These are phyloP conservation scores for Limulus polyphemus DNA, from an alignment of 2,888 invertebrate genomes.

Conservation along the genomic window DNA sequence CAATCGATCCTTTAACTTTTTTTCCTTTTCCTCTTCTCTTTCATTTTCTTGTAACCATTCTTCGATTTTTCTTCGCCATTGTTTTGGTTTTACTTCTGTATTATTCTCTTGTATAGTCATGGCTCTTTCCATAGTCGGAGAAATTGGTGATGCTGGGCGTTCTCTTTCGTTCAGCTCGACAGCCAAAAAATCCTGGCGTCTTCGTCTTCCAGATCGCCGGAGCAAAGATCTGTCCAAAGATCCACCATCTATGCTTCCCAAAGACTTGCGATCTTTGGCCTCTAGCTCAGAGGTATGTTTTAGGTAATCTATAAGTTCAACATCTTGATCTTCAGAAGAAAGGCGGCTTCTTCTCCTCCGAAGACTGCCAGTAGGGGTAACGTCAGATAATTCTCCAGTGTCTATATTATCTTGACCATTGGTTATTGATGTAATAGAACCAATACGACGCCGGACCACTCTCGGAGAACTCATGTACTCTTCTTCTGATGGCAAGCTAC, in stretches of 20 bases:
- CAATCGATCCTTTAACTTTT: constrained; percentile 15
- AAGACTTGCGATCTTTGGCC: constrained; percentile 49
- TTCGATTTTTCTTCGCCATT: constrained; percentile 81
- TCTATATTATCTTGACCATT: constrained; percentile 19
- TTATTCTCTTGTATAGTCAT: constrained; percentile 9
- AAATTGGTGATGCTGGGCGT: constrained; percentile 28
- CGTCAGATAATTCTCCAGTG: constrained; percentile 44
- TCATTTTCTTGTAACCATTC: constrained; percentile 81
- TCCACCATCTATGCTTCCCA: constrained; percentile 39
- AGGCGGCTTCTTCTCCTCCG: constrained; percentile 60
- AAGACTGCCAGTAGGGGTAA: constrained; percentile 78
- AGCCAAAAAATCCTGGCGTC: constrained; percentile 55
- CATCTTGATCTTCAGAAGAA: constrained; percentile 61
- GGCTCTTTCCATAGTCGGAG: constrained; percentile 43
- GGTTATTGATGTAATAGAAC: constrained; percentile 39
- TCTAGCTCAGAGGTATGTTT: constrained; percentile 17
- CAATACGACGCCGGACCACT: constrained; percentile 50
- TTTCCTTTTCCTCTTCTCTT: constrained; percentile 50
- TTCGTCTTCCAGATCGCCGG: constrained; percentile 56
- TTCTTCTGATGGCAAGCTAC: constrained; percentile 45
- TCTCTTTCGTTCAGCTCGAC: constrained; percentile 25
- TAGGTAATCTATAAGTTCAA: constrained; percentile 51
- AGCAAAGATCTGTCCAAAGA: constrained; percentile 74
- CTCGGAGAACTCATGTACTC: constrained; percentile 55
- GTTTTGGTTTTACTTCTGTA: constrained; percentile 13